Percentiles rank a stretch among this genome's conserved stretches.
Conservation (phyloP, 2,888 invertebrate species). For the Andricus curvator region DNA sequence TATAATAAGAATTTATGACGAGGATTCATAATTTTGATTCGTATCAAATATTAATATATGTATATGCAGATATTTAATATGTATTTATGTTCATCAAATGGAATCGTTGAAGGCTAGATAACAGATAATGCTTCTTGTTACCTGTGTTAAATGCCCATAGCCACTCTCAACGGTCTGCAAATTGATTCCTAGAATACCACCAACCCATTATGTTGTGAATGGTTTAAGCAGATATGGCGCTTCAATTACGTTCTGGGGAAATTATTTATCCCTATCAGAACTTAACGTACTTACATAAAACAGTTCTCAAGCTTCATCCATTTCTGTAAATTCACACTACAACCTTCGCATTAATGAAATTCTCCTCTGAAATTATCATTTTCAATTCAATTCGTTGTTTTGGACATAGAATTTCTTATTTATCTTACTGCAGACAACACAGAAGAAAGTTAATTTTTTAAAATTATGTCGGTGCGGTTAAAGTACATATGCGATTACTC, state of each 20-base stretch:
- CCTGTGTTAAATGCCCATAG: neutral
- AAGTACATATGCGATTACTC: too few species aligned
- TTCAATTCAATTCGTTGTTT: too few species aligned
- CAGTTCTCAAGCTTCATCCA: neutral
- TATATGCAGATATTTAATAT: neutral
- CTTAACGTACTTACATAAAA: neutral
- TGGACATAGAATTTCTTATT: too few species aligned
- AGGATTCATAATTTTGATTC: too few species aligned
- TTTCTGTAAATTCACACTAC: neutral
- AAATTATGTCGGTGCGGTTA: too few species aligned
- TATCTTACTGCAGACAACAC: too few species aligned
- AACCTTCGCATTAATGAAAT: neutral
- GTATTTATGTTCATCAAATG: neutral
- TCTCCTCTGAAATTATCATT: neutral
- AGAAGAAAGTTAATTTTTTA: too few species aligned
- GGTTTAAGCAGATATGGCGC: constrained; percentile 8
- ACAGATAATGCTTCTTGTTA: neutral
- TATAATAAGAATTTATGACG: too few species aligned
- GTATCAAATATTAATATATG: too few species aligned
- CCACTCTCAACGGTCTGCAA: neutral
- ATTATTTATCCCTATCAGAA: neutral
- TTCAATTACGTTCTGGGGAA: neutral
- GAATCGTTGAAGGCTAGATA: neutral
- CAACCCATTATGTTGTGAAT: constrained; percentile 6
- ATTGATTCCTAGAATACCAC: constrained; percentile 8